phyloP scores from a whole-genome alignment of 2,797 vertebrate genomes.

The Cichlasoma orientale region DNA sequence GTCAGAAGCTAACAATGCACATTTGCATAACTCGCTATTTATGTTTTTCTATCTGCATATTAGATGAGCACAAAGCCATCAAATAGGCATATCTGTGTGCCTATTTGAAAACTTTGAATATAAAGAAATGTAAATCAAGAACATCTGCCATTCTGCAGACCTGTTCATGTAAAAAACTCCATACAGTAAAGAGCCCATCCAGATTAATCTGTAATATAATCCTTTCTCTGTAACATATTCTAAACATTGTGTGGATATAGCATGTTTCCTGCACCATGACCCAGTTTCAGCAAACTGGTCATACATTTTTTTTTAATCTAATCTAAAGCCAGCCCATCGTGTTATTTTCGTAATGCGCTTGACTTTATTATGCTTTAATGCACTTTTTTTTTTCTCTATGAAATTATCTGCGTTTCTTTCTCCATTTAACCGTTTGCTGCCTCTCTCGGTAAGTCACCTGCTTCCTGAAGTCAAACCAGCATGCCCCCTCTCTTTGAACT shows the following conservation, averaged over 20 bases:
- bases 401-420: not conserved
- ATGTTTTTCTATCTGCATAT: constrained; percentile 31
- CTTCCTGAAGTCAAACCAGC: constrained; percentile 13
- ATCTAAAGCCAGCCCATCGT: not conserved
- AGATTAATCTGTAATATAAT: not conserved
- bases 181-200: not conserved
- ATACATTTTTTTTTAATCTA: constrained; percentile 34
- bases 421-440: not conserved
- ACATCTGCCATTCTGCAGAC: constrained; percentile 2
- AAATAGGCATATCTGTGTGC: not conserved
- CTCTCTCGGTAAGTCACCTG: not conserved
- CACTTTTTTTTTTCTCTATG: not conserved
- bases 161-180: not conserved
- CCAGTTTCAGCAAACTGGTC: constrained; percentile 19
- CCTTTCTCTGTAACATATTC: not conserved
- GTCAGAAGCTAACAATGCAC: constrained; percentile 24
- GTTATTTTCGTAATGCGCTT: constrained; percentile 14
- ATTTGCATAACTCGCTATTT: constrained; percentile 41
- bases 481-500: constrained; percentile 25
- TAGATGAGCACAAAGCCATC: constrained; percentile 13
- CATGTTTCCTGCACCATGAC: constrained; percentile 15
- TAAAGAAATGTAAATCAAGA: not conserved
- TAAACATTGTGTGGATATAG: not conserved
- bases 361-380: constrained; percentile 3
- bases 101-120: not conserved